Evolutionary conservation across 2,113 vertebrate genomes (phyloP), one percentile per base, ranked within the genome.

Genomic region (Sylvietta virens): DNA sequence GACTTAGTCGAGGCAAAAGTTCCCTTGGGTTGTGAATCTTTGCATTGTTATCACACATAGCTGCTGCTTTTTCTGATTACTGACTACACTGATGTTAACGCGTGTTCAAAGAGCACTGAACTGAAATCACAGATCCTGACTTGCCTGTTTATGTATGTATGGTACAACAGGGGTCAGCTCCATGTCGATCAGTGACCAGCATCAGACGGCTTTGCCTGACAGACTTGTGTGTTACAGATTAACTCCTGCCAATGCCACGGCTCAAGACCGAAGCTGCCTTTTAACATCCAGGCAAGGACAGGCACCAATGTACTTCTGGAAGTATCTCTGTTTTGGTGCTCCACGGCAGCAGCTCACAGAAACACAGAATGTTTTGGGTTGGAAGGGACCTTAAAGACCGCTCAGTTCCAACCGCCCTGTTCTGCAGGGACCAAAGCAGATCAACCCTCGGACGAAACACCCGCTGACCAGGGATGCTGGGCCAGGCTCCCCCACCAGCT

Each of bases 121-220:
- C 1, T n/a, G 47, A 39, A 54, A 44, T 24, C 16, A 9, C 2
- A 0, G 6, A 50, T 23, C 79, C 47, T 0, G 5, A 22, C 24
- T 22, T 35, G 15, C 58, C 51, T 44, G 30, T 39, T 33, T 3
- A 3, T 26, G 0, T 13, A 1, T 5, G 1, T 33, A 1, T 0
- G 23, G 57, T 39, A 54, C 15, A 23, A 18, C 3, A 17, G 2
- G 30, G 26, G 18, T 5, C 58, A 53, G 26, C 39, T 53, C 53
- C 5, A 0, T 3, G 7, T 45, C 11, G 1, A 1, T 3, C 54
- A 19, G 30, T 23, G 42, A 47, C 35, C 40, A 11, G 13, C 17
- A 28, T 10, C 53, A 21, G 42, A 20, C 5, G 0, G 7, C 53
- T 27, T 11, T 0, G 0, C 77, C 61, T 18, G 67, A 7, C 6